Conservation (phyloP, 2,888 invertebrate genomes). For the Sinopyrophorus schimmeli region DNA sequence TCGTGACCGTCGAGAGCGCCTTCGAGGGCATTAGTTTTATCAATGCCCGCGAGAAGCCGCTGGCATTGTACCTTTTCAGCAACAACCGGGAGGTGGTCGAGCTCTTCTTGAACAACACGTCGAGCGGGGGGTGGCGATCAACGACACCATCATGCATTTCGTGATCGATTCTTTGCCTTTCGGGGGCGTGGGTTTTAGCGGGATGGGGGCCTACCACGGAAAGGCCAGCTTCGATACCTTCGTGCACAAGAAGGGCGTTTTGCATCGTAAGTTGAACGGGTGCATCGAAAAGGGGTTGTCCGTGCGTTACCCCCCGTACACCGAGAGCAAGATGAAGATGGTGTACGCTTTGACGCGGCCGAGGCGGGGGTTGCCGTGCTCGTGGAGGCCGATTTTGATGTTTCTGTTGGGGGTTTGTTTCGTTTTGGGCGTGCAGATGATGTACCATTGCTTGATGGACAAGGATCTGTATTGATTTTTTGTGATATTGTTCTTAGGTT, state of each 20-base stretch:
- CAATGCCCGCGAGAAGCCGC: conserved; percentile 85
- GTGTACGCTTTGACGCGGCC: conserved; percentile 63
- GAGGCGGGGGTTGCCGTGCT: conserved; percentile 63
- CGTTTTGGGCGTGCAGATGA: conserved; percentile 41
- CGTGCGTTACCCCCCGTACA: conserved; percentile 83
- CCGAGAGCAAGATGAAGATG: conserved; percentile 8
- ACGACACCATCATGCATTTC: conserved; percentile 85
- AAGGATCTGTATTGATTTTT: conserved; percentile 11
- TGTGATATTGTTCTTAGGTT: too few relatives aligned
- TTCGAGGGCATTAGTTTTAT: conserved; percentile 92
- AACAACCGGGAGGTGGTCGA: conserved; percentile 61
- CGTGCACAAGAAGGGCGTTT: conserved; percentile 84
- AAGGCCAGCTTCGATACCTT: conserved; percentile 89
- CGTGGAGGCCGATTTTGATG: too few relatives aligned
- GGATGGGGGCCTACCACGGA: conserved; percentile 94
- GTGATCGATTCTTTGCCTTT: conserved; percentile 92
- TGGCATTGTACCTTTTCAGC: conserved; percentile 87
- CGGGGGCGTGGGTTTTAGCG: conserved; percentile 94
- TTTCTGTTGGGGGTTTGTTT: conserved; percentile 21
- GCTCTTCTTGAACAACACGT: conserved; percentile 70
- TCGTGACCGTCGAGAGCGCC: conserved; percentile 78
- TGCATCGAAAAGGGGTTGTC: conserved; percentile 70
- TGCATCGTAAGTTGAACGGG: conserved; percentile 69
- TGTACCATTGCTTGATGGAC: conserved; percentile 61
- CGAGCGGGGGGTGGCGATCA: conserved; percentile 80